phyloP scores from a whole-genome alignment of 2,797 vertebrate genomes.

The Gambelia wislizenii region DNA sequence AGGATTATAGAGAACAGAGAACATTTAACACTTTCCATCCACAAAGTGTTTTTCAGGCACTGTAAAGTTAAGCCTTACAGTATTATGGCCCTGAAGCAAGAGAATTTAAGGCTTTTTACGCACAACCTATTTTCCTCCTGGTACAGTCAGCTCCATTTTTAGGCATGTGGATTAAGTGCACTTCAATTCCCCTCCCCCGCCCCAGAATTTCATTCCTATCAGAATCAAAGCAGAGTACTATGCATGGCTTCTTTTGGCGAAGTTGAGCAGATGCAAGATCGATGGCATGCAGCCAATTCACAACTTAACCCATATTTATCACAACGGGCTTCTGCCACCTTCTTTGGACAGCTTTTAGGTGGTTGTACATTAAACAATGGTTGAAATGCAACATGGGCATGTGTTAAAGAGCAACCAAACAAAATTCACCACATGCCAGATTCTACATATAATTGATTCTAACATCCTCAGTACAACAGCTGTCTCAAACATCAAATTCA shows the following conservation, averaged over 20 bases:
- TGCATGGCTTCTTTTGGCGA: background rate
- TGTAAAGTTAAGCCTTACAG: slow-evolving; percentile 12
- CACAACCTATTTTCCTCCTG: background rate
- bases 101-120: background rate
- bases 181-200: background rate
- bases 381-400: background rate
- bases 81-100: slow-evolving; percentile 17
- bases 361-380: background rate
- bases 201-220: background rate
- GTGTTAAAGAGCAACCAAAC: background rate
- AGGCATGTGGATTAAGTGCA: background rate
- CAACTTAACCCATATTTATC: background rate
- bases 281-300: background rate
- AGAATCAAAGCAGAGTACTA: slow-evolving; percentile 14
- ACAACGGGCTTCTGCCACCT: background rate
- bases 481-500: background rate
- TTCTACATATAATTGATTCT: background rate
- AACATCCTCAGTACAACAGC: background rate
- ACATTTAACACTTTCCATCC: background rate
- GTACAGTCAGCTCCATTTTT: background rate
- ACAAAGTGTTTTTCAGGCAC: background rate
- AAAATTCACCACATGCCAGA: background rate
- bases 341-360: background rate
- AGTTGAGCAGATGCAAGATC: background rate
- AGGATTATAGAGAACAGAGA: background rate